Conservation (phyloP, 2,113 vertebrate species). For the Diphyllodes magnificus region DNA sequence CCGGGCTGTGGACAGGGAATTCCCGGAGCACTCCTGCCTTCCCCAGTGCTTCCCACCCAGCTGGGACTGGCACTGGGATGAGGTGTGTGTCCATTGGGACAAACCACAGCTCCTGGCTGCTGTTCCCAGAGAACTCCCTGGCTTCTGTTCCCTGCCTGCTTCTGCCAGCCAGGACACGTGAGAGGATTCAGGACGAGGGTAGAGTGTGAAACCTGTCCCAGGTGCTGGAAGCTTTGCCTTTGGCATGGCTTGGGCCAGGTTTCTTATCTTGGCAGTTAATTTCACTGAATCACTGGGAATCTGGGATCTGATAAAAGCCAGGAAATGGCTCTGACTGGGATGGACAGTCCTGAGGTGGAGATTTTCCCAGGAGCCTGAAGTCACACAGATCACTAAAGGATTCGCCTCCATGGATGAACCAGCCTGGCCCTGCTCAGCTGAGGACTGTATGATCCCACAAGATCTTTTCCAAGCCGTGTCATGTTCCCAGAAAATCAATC, state of each 20-base stretch:
- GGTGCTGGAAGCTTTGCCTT: neutral
- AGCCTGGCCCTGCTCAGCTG: neutral
- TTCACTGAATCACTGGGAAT: neutral
- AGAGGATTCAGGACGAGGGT: neutral
- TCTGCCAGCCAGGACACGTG: fast-evolving
- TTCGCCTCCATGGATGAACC: neutral
- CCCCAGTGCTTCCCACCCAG: neutral
- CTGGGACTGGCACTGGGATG: neutral
- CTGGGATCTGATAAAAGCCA: neutral
- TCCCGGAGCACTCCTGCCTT: neutral
- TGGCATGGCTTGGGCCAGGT: neutral
- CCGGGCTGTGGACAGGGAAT: neutral
- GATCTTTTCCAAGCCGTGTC: neutral
- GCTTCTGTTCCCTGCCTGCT: neutral
- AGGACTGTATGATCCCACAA: neutral
- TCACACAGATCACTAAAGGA: neutral
- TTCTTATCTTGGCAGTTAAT: neutral
- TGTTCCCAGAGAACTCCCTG: neutral
- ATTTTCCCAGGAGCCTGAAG: neutral
- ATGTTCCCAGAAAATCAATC: neutral
- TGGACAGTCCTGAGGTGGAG: neutral
- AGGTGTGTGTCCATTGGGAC: neutral
- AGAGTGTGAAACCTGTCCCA: neutral
- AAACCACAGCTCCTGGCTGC: neutral
- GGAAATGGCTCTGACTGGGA: neutral